Conservation (phyloP, 2,888 invertebrate species). For the Agrotis exclamationis region DNA sequence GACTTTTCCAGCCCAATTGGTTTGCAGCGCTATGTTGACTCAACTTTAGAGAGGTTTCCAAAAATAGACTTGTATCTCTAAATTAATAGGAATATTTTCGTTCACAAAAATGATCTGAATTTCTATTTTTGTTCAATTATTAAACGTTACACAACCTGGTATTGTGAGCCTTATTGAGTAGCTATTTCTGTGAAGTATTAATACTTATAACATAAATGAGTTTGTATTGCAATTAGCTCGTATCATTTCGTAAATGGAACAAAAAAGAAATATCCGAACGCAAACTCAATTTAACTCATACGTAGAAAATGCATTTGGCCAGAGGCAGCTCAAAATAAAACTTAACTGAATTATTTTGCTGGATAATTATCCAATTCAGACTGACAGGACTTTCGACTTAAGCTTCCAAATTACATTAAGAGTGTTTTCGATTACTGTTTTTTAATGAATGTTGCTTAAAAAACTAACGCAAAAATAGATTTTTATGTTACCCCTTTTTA, state of each 20-base stretch:
- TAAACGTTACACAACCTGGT: background rate
- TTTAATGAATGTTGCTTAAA: too few relatives aligned
- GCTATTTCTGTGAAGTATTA: background rate
- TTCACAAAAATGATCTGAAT: background rate
- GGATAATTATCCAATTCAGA: conserved; percentile 13
- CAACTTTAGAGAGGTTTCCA: conserved; percentile 11
- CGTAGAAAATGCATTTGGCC: conserved; percentile 12
- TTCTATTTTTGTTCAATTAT: background rate
- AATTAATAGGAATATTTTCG: conserved; percentile 18
- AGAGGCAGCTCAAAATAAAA: conserved; percentile 19
- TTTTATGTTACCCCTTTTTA: too few relatives aligned
- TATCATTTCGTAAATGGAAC: background rate
- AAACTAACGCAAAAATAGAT: too few relatives aligned
- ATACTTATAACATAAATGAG: background rate
- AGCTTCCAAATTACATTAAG: background rate
- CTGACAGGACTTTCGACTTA: conserved; percentile 35
- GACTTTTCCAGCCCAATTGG: background rate
- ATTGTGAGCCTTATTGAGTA: background rate
- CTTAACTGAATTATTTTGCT: conserved; percentile 31
- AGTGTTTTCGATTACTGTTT: too few relatives aligned
- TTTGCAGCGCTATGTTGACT: background rate
- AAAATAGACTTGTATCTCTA: conserved; percentile 15
- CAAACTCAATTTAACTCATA: conserved; percentile 6
- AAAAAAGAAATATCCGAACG: too few relatives aligned
- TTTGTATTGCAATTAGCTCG: background rate